phyloP scores from a whole-genome alignment of 64 coral and sea anemone genomes.

The Montipora cactus region DNA sequence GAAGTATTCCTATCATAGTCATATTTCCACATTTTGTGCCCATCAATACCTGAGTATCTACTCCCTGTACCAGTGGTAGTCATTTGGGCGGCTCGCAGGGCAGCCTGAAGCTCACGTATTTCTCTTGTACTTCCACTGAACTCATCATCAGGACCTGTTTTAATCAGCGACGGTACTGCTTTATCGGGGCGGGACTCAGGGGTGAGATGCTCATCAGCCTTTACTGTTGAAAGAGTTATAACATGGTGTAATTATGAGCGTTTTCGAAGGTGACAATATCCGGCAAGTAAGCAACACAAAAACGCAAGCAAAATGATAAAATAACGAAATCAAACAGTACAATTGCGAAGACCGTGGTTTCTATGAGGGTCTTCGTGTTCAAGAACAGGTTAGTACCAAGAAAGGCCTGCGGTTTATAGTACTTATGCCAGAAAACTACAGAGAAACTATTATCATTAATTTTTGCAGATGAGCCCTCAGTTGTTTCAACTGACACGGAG shows the following conservation, averaged over 20 bases:
- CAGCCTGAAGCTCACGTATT: slow-evolving; percentile 78
- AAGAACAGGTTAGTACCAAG: no score
- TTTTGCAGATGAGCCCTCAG: neutral
- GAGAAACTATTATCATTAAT: neutral
- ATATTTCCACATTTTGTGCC: neutral
- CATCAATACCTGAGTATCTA: slow-evolving; percentile 42
- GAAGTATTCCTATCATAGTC: neutral
- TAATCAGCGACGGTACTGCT: neutral
- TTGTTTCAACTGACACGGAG: neutral
- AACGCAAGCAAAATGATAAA: no score
- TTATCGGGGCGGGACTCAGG: neutral
- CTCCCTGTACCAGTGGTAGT: slow-evolving; percentile 70
- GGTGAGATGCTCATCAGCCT: neutral
- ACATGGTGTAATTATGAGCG: no score
- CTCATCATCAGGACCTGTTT: slow-evolving; percentile 23
- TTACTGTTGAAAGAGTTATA: neutral
- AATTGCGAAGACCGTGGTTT: no score
- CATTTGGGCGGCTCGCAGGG: slow-evolving; percentile 79
- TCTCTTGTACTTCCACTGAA: slow-evolving; percentile 69
- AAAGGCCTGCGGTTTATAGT: no score
- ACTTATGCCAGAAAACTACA: neutral
- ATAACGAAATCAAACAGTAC: no score
- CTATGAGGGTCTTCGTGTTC: no score
- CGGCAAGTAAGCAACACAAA: no score
- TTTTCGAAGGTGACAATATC: no score